Base-by-base conservation (phyloP, 2,888 invertebrate genomes). In the Saturnia pavonia region DNA sequence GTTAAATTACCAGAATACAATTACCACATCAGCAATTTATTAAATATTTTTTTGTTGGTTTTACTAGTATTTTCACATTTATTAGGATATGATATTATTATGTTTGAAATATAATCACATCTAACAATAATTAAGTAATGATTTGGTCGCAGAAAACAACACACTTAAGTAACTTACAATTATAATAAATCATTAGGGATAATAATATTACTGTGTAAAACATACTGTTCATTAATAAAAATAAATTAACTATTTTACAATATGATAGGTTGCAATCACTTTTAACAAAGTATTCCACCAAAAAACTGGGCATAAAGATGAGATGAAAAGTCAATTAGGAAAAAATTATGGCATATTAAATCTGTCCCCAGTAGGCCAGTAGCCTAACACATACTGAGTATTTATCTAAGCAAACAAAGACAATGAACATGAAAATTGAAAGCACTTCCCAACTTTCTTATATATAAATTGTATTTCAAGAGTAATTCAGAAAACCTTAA, bases 401-500 rank as follows among this genome's bases (percentile, higher is more conserved):
- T n/a, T 54, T 54, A 54, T 22, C 9, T 22, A 11, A 54, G 4
- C 54, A 22, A 22, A 54, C 54, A 54, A 54, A 54, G 54, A 54
- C 22, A 54, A 43, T 14, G n/a, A n/a, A 43, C 43, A 11, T 6
- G 6, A 27, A 27, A 60, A 27, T 27, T 22, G 16, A 60, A 27
- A 60, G 25, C 25, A 60, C 22, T 54, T 27, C 14, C 12, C 14
- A 7, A 4, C 27, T 1, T 16, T 9, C 1, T 57, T 22, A 8
- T 60, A 9, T 14, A 12, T 0, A 11, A 12, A 0, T 60, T 27
- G 14, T 14, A 12, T 0, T 6, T 27, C 14, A 27, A n/a, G 12
- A 25, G 27, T 27, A 25, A 27, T 63, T 48, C 48, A 51, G 40
- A 69, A 69, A 63, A 65, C 34, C 34, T 51, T 51, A 66, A 66